phyloP scores from a whole-genome alignment of 1,140 invertebrate genomes.

The Eciton burchellii region DNA sequence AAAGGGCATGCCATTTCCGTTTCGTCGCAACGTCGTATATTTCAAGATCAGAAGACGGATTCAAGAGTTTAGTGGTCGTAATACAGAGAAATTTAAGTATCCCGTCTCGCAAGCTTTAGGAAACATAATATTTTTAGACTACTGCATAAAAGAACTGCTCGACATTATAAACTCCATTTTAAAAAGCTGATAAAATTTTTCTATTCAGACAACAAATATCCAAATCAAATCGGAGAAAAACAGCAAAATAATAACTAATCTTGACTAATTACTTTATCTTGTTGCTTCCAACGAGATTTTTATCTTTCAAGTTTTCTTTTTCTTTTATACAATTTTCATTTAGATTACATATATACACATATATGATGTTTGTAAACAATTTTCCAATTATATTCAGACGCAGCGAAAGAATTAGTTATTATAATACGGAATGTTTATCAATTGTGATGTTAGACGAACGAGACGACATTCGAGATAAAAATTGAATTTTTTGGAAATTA shows the following conservation, averaged over 20 bases:
- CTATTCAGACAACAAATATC: neutral
- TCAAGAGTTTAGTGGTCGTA: neutral
- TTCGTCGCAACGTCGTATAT: neutral
- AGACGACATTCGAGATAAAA: no score
- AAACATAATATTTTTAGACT: neutral
- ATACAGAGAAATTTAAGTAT: neutral
- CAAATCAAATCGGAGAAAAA: neutral
- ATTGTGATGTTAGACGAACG: conserved; percentile 36
- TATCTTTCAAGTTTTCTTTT: neutral
- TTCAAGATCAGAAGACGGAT: neutral
- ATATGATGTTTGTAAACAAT: conserved; percentile 37
- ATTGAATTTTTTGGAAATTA: conserved; percentile 56
- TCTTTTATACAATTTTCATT: conserved; percentile 11
- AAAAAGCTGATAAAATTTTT: neutral
- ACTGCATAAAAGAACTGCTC: neutral
- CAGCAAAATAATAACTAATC: neutral
- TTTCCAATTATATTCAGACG: conserved; percentile 65
- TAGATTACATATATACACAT: neutral
- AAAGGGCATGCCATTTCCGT: conserved; percentile 2
- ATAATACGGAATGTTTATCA: conserved; percentile 59
- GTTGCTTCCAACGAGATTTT: neutral
- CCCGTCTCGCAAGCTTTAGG: neutral
- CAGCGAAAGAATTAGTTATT: conserved; percentile 60
- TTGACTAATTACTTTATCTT: neutral
- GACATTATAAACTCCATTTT: neutral